These are phyloP conservation scores for Perognathus longimembris DNA, from an alignment of 2,113 vertebrate species.

Conservation along the genomic window DNA sequence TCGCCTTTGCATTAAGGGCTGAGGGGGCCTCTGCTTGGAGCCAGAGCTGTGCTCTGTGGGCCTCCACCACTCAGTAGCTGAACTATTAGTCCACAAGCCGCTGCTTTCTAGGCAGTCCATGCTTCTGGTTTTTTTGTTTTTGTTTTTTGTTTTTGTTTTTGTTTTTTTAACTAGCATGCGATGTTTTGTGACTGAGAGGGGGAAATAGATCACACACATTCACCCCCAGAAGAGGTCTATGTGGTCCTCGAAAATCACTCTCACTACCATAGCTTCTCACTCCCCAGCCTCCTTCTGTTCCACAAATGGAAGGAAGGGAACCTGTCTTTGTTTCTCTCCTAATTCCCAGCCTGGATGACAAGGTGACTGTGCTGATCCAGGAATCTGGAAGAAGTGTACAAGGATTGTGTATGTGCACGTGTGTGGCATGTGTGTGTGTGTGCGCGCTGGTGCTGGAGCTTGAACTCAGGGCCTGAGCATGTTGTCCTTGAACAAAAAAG, in stretches of 20 bases:
- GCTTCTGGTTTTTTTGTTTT: not conserved
- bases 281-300: not conserved
- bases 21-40: not conserved
- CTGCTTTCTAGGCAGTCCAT: not conserved
- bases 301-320: not conserved
- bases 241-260: not conserved
- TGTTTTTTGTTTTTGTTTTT: too few relatives aligned
- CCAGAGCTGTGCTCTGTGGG: not conserved
- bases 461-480: too few relatives aligned
- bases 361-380: not conserved
- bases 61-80: not conserved
- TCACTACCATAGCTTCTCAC: not conserved
- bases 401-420: not conserved
- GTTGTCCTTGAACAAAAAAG: too few relatives aligned
- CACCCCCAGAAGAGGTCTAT: not conserved
- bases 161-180: too few relatives aligned
- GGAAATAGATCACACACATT: not conserved
- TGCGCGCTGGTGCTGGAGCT: too few relatives aligned
- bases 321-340: not conserved
- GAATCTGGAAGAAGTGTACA: not conserved
- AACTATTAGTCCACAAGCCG: not conserved
- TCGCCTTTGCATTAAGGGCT: constrained; percentile 6
- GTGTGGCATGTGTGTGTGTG: too few relatives aligned
- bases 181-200: constrained; percentile 1
- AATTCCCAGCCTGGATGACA: not conserved